A percentile compares a stretch with the other conserved stretches of the same genome.
Evolutionary conservation across 2,888 invertebrate genomes (phyloP).

Genomic region (Epirrita christyi): DNA sequence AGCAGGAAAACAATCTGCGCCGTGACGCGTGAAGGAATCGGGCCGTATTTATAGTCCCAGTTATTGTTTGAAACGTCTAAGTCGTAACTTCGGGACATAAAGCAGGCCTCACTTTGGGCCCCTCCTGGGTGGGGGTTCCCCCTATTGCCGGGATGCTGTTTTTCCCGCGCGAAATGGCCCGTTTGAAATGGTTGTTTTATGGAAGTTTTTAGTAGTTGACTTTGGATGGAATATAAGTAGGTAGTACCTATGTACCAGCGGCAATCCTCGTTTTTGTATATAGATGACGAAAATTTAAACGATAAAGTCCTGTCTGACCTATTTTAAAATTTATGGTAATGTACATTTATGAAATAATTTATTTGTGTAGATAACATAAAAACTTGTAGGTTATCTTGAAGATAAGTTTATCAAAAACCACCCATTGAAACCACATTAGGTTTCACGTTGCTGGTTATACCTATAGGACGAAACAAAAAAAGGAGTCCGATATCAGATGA

Average conservation of each 20-base stretch:
- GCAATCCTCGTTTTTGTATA: conserved; percentile 66
- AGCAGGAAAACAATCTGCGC: conserved; percentile 72
- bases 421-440: neutral
- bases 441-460: too few relatives aligned
- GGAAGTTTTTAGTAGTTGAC: conserved; percentile 85
- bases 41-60: conserved; percentile 80
- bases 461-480: conserved; percentile 8
- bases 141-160: conserved; percentile 69
- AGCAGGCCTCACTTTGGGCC: conserved; percentile 78
- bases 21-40: conserved; percentile 84
- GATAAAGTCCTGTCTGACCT: conserved; percentile 25
- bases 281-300: conserved; percentile 27
- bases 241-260: conserved; percentile 55
- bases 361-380: too few relatives aligned
- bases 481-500: conserved; percentile 24
- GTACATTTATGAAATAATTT: neutral
- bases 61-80: conserved; percentile 86
- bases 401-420: conserved; percentile 4
- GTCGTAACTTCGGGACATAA: conserved; percentile 84
- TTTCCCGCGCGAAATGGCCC: conserved; percentile 82
- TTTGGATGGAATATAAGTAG: conserved; percentile 73
- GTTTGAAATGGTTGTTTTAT: conserved; percentile 85
- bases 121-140: conserved; percentile 29
- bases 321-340: neutral
- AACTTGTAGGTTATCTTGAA: conserved; percentile 2